Percentiles rank a stretch among this genome's conserved stretches.
These are phyloP conservation scores for Rhea americana DNA, from an alignment of 2,113 vertebrate species.

Conservation along the genomic window DNA sequence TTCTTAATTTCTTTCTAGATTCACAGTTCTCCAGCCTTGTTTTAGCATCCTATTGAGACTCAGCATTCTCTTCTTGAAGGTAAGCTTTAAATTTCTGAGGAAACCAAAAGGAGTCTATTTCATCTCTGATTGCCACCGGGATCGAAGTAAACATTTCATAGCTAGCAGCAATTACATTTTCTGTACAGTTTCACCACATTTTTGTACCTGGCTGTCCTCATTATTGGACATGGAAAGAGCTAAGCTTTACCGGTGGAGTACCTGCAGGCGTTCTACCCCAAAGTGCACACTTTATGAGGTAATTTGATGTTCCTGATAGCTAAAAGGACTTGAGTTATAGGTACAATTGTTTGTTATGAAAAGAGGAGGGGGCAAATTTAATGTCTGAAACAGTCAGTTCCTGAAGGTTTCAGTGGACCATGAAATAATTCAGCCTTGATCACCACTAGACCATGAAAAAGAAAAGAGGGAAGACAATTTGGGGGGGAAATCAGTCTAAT, in stretches of 20 bases:
- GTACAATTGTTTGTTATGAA: neutral
- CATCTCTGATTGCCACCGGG: neutral
- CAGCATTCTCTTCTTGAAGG: neutral
- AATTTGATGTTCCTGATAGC: neutral
- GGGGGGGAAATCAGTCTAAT: rapidly evolving
- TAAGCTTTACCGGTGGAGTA: neutral
- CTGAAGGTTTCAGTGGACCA: neutral
- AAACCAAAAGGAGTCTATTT: neutral
- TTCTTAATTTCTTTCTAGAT: neutral
- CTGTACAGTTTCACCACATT: neutral
- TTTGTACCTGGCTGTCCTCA: neutral
- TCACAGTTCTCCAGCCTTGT: neutral
- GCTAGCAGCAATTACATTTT: neutral
- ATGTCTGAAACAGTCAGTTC: neutral
- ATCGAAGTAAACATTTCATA: neutral
- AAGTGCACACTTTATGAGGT: neutral
- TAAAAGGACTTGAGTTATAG: neutral
- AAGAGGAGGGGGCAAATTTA: neutral
- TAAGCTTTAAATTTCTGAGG: neutral
- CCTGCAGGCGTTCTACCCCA: neutral
- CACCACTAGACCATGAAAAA: neutral
- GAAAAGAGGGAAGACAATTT: neutral
- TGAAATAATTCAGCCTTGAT: neutral
- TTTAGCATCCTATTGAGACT: neutral
- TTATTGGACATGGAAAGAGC: neutral